Percentiles rank a stretch among this genome's conserved stretches.
Conservation (phyloP, 1,140 invertebrate species). For the Drosophila trapezifrons region DNA sequence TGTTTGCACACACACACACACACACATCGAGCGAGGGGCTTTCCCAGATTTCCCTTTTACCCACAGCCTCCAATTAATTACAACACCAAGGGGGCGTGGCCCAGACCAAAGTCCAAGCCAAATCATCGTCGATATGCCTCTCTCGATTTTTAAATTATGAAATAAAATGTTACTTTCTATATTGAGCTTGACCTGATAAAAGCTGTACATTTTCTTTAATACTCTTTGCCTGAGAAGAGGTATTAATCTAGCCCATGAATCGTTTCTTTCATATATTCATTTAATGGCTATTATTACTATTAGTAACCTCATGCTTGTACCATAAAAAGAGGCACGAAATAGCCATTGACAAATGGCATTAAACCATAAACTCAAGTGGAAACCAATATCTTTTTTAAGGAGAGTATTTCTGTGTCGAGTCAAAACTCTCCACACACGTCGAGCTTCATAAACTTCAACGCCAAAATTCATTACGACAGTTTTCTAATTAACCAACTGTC, state of each 20-base stretch:
- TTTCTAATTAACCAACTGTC: slow-evolving; percentile 65
- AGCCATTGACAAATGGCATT: background rate
- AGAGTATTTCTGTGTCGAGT: slow-evolving; percentile 16
- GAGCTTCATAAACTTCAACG: slow-evolving; percentile 36
- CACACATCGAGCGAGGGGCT: slow-evolving; percentile 20
- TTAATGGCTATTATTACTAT: background rate
- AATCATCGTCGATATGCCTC: slow-evolving; percentile 25
- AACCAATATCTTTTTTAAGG: background rate
- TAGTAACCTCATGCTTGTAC: too few species aligned
- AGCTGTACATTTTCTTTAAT: background rate
- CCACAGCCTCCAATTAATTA: slow-evolving; percentile 57
- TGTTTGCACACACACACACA: slow-evolving; percentile 44
- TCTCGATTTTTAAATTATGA: slow-evolving; percentile 29
- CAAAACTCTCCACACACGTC: background rate
- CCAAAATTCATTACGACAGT: slow-evolving; percentile 60
- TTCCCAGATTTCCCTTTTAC: slow-evolving; percentile 53
- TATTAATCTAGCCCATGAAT: background rate
- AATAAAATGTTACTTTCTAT: slow-evolving; percentile 47
- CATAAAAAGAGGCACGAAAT: background rate
- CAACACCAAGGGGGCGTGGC: slow-evolving; percentile 56
- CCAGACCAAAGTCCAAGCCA: slow-evolving; percentile 33
- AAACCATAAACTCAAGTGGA: background rate
- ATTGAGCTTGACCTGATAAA: slow-evolving; percentile 16
- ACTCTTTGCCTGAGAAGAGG: slow-evolving; percentile 1
- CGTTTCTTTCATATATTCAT: background rate